These are phyloP conservation scores for fruit fly (Drosophila melanogaster) DNA, from an alignment of 1,140 invertebrate species.

Conservation along the genomic window Release_6_plus_ISO1_MT NT_033777.3:11988501-11989000, in stretches of 20 bases:
- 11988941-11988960: too few species aligned
- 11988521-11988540: conserved; percentile 31
- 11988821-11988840: background rate
- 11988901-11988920: too few species aligned
- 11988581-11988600: conserved; percentile 41
- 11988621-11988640: background rate
- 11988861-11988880: background rate
- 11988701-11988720: conserved; percentile 80
- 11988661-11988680: conserved; percentile 85
- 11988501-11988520: conserved; percentile 69
- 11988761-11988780: conserved; percentile 73
- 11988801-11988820: conserved; percentile 19
- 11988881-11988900: too few species aligned
- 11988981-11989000: background rate
- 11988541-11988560: conserved; percentile 65
- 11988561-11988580: conserved; percentile 53
- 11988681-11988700: conserved; percentile 72
- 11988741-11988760: conserved; percentile 77
- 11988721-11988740: conserved; percentile 82
- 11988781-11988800: conserved; percentile 73
- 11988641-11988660: conserved; percentile 81
- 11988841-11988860: background rate
- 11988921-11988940: too few species aligned
- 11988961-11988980: background rate
- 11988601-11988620: conserved; percentile 9